Conservation (phyloP, 2,888 invertebrate species). For the Argyra leucocephala region DNA sequence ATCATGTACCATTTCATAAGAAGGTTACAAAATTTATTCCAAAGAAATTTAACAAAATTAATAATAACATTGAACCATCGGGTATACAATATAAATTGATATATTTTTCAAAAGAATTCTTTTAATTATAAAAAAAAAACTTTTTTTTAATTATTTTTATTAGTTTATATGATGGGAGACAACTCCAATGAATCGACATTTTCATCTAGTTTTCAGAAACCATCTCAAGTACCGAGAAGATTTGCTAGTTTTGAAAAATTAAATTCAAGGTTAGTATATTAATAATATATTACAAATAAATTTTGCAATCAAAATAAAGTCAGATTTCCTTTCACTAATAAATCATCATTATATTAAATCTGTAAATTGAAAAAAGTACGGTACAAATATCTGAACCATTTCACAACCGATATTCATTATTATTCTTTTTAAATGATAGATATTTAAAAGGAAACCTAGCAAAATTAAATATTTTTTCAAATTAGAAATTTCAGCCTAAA, state of each 20-base stretch:
- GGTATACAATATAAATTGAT: background rate
- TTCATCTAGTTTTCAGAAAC: background rate
- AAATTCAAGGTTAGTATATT: background rate
- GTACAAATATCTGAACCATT: too few relatives aligned
- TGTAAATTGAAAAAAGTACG: too few relatives aligned
- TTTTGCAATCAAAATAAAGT: too few relatives aligned
- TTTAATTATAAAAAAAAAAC: background rate
- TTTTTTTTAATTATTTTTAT: background rate
- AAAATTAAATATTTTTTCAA: too few relatives aligned
- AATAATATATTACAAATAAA: too few relatives aligned
- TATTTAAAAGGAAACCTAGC: too few relatives aligned
- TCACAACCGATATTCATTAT: too few relatives aligned
- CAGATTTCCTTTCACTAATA: too few relatives aligned
- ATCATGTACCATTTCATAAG: background rate
- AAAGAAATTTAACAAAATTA: background rate
- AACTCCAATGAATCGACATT: background rate
- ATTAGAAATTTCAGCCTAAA: too few relatives aligned
- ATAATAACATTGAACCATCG: background rate
- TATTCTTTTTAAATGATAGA: too few relatives aligned
- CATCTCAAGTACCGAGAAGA: background rate
- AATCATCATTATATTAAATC: too few relatives aligned
- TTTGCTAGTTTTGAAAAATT: background rate
- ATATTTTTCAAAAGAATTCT: background rate
- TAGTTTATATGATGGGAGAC: background rate
- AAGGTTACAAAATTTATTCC: background rate